phyloP scores from a whole-genome alignment of 2,888 invertebrate genomes.

The Dichetophora obliterata region DNA sequence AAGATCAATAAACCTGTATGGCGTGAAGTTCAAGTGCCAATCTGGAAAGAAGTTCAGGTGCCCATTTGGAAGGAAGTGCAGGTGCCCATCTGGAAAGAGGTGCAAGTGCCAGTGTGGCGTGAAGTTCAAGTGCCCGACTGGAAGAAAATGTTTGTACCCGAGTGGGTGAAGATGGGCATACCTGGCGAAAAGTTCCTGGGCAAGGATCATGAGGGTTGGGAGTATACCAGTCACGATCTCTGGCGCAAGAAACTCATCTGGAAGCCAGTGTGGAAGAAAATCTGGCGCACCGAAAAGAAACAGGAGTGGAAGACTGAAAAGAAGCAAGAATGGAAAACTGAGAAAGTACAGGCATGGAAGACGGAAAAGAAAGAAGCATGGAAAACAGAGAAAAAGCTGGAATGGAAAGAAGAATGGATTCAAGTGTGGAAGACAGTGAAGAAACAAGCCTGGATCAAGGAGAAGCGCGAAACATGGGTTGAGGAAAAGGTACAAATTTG shows the following conservation, averaged over 20 bases:
- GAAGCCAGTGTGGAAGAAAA: slow-evolving; percentile 80
- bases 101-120: slow-evolving; percentile 82
- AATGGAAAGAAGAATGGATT: slow-evolving; percentile 83
- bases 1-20: slow-evolving; percentile 78
- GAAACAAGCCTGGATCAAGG: slow-evolving; percentile 76
- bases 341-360: slow-evolving; percentile 80
- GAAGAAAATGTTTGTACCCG: slow-evolving; percentile 76
- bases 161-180: slow-evolving; percentile 76
- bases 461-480: slow-evolving; percentile 80
- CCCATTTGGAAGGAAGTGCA: slow-evolving; percentile 77
- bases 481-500: slow-evolving; percentile 83
- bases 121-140: slow-evolving; percentile 67
- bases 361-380: slow-evolving; percentile 83
- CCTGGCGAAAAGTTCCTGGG: slow-evolving; percentile 86
- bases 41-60: slow-evolving; percentile 73
- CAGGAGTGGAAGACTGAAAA: slow-evolving; percentile 81
- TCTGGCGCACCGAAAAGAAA: slow-evolving; percentile 85
- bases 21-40: slow-evolving; percentile 81
- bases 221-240: slow-evolving; percentile 86
- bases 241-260: slow-evolving; percentile 85
- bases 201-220: slow-evolving; percentile 85
- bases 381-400: slow-evolving; percentile 81
- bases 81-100: slow-evolving; percentile 79
- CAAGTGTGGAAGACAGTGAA: slow-evolving; percentile 80
- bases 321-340: slow-evolving; percentile 75